Conservation (phyloP, 2,888 invertebrate species). For the Agonum fuliginosum region DNA sequence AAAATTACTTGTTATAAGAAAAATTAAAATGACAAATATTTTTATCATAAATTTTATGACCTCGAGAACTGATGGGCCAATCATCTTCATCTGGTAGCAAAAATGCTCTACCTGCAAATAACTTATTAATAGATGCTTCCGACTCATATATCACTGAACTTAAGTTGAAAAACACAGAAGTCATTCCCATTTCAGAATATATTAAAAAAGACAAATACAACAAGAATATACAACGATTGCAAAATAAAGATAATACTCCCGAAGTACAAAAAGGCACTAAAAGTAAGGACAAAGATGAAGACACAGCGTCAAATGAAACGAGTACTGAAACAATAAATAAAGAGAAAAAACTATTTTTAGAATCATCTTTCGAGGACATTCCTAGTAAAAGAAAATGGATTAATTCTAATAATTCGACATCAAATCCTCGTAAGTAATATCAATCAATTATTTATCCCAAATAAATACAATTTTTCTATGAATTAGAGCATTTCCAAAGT, state of each 20-base stretch:
- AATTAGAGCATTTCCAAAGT: background rate
- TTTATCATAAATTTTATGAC: conserved; percentile 5
- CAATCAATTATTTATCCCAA: background rate
- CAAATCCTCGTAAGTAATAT: conserved; percentile 19
- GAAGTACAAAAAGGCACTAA: background rate
- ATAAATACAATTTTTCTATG: background rate
- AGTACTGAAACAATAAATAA: background rate
- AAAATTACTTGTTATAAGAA: conserved; percentile 4
- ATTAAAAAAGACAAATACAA: conserved; percentile 48
- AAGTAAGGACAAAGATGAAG: background rate
- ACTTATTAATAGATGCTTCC: conserved; percentile 48
- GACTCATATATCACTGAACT: conserved; percentile 45
- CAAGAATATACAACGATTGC: conserved; percentile 2
- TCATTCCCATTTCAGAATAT: conserved; percentile 53
- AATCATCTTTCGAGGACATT: conserved; percentile 32
- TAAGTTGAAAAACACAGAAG: conserved; percentile 20
- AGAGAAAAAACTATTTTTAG: conserved; percentile 20
- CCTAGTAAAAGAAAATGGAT: conserved; percentile 25
- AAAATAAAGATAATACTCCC: background rate
- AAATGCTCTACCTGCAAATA: conserved; percentile 1
- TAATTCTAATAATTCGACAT: background rate
- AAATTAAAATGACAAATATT: background rate
- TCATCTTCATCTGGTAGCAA: conserved; percentile 22
- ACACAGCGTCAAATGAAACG: background rate
- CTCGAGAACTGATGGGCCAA: conserved; percentile 22